Evolutionary conservation across 2,888 invertebrate species (phyloP), one percentile per base, ranked within the genome.

Genomic region (Volucella bombylans): DNA sequence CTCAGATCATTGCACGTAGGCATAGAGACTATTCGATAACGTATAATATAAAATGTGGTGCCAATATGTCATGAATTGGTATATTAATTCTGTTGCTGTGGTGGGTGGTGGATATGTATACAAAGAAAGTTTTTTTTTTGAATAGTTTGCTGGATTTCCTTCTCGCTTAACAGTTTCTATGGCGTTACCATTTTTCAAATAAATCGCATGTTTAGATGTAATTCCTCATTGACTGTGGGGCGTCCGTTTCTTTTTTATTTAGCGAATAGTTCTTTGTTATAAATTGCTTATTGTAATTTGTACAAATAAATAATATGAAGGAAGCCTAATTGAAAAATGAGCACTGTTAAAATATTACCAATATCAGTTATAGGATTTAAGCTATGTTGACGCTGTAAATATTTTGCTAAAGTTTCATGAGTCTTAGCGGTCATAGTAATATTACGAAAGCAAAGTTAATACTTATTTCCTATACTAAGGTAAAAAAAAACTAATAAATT

Each of bases 141-240:
- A 71, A 62, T 57, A 64, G 49, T 57, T 71, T 50, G 23, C 50
- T 65, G 72, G 43, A 54, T 67, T 79, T 72, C 52, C 79, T 72
- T 52, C 52, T 65, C 72, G 52, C 72, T 61, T 72, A 59, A 72
- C 57, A 57, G 71, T 64, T 71, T 78, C 69, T 71, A 65, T 71
- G 78, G 71, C 65, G 65, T 79, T 79, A 72, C 72, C 72, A 79
- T 72, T 79, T 79, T 79, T 79, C 72, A 79, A 79, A 79, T 72
- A 79, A 79, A 79, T 89, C 88, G 91, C 91, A 90, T 91, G 91
- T 89, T 89, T 88, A 89, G 88, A 87, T 89, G 90, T 89, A 89
- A 91, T 91, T 90, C 91, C 90, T 91, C 90, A 90, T 89, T 89
- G 89, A 88, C 91, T 88, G 89, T 91, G 90, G 91, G 91, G 89